Evolutionary conservation across 2,113 vertebrate genomes (phyloP), one percentile per base, ranked within the genome.

Genomic region (Phyllostomus hastatus): DNA sequence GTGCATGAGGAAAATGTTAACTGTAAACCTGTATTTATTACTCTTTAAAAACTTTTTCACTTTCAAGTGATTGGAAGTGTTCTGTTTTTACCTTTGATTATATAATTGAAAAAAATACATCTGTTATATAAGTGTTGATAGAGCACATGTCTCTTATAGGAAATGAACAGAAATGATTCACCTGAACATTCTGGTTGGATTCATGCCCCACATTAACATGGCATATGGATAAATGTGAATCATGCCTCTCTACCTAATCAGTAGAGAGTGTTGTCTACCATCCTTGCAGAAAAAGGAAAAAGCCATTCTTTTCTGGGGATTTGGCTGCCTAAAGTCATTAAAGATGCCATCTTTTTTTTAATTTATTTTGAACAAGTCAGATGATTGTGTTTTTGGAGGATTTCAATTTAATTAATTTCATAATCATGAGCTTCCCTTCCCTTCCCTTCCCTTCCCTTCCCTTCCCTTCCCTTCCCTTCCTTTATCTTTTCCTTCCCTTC

Each of bases 381-480:
- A 5, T 16, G 4, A 22, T 26, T 15, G 14, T 28, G 4, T 43
- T 79, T 16, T 59, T 41, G 54, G 16, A 78, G 17, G 41, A 31
- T 85, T 94, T 12, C 12, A 52, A 1, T 16, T 91, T 38, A 88
- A 22, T 5, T 50, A 94, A 28, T 79, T 67, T 43, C 20, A 15
- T 66, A 31, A 59, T 7, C 22, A 89, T 48, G 1, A 86, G 8
- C 4, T 1, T 10, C 11, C 0, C 11, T 7, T 4, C 4, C 7
- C 14, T 38, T 0, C 14, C 1, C 4, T 7, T 4, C 5, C n/a
- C 7, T 3, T 5, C 15, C 1, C 16, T 35, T 35, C 31, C 22
- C 7, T 1, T 10, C 11, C 0, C 11, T 7, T 4, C 4, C 7
- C 14, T 38, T 0, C 14, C 1, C 4, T 7, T 4, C 5, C 43